Base-by-base conservation (phyloP, 1,140 invertebrate genomes). In the Protaetia brevitarsis region DNA sequence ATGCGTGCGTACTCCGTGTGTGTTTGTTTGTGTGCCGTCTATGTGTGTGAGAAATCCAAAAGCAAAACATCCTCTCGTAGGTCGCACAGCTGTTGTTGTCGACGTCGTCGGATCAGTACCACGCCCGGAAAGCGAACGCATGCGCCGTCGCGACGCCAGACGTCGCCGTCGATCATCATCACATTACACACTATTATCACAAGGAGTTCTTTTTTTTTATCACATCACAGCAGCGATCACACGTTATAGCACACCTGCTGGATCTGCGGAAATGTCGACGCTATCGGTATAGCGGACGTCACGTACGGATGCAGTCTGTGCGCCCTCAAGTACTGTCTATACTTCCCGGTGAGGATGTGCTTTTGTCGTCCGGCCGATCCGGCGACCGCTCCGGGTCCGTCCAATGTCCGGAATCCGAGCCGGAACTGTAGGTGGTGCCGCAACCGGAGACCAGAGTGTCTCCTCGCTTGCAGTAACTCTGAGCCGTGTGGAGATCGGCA, bases 191-290 rank as follows among this genome's bases (percentile, higher is more conserved):
- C 75, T 76, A 78, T 76, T 76, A 78, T 76, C 76, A 78, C 75
- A 78, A 74, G 71, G 73, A 73, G 68, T 64, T 60, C 65, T 59
- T 11, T 3, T 51, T 51, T 37, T 37, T 60, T 68, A 73, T 69
- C 70, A 77, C 73, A 76, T 76, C 73, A 76, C 75, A n/a, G n/a
- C n/a, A 76, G 74, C 69, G 71, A 82, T 83, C 82, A 83, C 79
- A 83, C 82, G 72, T 83, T 83, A 71, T 83, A 83, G 76, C 82
- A 83, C 71, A 83, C 82, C 76, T 83, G 82, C 75, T 82, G 81
- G 72, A 82, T 80, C 73, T 82, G 80, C 34, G 81, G 80, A 71
- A 83, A 83, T 26, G 80, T 80, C 13, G 79, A 77, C 23, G 79
- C 78, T 45, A 78, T 67, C 34, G 77, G 76, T 67, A 79, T 77